Percentiles rank a stretch among this genome's conserved stretches.
phyloP scores from a whole-genome alignment of 2,113 vertebrate genomes.

The Rhynchomys soricoides region DNA sequence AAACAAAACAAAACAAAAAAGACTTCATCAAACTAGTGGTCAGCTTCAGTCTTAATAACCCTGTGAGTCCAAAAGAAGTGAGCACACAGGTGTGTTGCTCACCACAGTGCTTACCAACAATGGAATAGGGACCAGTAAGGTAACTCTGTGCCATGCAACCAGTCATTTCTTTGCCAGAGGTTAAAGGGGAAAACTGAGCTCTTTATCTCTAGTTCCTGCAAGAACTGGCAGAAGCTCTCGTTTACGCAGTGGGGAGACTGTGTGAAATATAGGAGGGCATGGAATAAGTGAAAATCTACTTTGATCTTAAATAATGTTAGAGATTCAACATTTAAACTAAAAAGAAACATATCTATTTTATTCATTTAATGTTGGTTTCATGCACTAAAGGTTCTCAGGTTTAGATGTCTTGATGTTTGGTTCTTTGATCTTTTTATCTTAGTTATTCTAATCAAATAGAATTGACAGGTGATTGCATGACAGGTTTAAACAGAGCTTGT shows the following conservation, averaged over 20 bases:
- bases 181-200: not conserved
- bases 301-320: slow-evolving; percentile 36
- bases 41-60: not conserved
- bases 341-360: slow-evolving; percentile 16
- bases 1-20: not conserved
- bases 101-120: not conserved
- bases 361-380: slow-evolving; percentile 1
- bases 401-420: not conserved
- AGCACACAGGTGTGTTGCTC: not conserved
- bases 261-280: not conserved
- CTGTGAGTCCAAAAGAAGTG: not conserved
- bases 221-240: not conserved
- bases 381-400: not conserved
- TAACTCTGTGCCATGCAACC: not conserved
- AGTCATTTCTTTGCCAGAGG: not conserved
- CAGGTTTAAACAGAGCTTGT: not conserved
- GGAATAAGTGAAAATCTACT: slow-evolving; percentile 29
- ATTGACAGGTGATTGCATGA: not conserved
- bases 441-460: not conserved
- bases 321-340: slow-evolving; percentile 48
- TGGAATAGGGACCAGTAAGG: not conserved
- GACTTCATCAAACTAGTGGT: not conserved
- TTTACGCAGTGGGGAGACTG: slow-evolving; percentile 1
- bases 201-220: not conserved
- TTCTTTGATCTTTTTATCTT: slow-evolving; percentile 29